Conservation (phyloP, 2,113 vertebrate genomes). For the Psilopogon haemacephalus region DNA sequence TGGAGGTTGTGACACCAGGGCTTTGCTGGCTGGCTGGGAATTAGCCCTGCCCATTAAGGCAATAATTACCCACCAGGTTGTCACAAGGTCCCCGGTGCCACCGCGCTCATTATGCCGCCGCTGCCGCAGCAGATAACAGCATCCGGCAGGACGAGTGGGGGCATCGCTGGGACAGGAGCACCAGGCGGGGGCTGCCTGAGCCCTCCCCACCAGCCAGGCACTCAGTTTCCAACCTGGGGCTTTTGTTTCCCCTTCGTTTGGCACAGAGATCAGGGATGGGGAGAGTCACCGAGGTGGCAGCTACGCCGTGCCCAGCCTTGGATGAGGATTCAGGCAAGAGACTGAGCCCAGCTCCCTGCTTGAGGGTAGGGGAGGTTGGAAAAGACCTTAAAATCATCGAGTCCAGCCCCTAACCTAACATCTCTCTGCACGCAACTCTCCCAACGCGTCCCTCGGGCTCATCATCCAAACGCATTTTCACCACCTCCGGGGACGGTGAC, state of each 20-base stretch:
- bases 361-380: too few species aligned
- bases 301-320: not conserved
- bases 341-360: accelerated
- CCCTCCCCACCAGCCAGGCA: not conserved
- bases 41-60: not conserved
- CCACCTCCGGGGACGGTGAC: too few species aligned
- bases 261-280: not conserved
- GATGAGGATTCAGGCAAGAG: not conserved
- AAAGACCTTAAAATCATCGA: too few species aligned
- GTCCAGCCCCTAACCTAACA: too few species aligned
- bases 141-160: accelerated
- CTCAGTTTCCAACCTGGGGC: not conserved
- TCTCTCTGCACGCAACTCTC: too few species aligned
- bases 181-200: accelerated
- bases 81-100: not conserved
- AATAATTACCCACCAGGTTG: not conserved
- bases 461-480: too few species aligned
- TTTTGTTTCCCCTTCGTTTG: not conserved
- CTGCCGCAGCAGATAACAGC: accelerated
- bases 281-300: not conserved
- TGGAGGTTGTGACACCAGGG: not conserved
- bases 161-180: not conserved
- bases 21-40: not conserved
- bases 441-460: too few species aligned
- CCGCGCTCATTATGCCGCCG: not conserved